phyloP scores from a whole-genome alignment of 2,113 vertebrate species.

The Eclectus roratus region DNA sequence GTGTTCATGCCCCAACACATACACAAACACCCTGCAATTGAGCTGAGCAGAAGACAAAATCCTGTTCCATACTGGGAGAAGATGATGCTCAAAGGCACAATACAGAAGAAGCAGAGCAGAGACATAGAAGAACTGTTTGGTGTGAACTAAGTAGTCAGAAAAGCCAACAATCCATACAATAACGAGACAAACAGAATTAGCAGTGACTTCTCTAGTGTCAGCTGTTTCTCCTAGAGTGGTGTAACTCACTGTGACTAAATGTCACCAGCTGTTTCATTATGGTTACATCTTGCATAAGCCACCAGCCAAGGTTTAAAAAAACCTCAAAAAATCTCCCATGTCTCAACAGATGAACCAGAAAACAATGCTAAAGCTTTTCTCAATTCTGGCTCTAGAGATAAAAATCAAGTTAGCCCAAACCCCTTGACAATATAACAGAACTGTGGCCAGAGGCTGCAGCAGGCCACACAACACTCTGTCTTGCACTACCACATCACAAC shows the following conservation, averaged over 20 bases:
- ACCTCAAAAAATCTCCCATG: accelerated
- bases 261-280: neutral
- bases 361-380: neutral
- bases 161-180: neutral
- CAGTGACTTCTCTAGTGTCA: neutral
- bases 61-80: neutral
- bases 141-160: neutral
- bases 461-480: neutral
- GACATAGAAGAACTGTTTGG: neutral
- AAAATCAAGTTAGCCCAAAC: neutral
- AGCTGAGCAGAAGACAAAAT: neutral
- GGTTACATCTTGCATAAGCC: neutral
- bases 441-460: neutral
- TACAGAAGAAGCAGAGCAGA: neutral
- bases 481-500: neutral
- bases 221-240: neutral
- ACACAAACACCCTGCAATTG: accelerated
- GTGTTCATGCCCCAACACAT: neutral
- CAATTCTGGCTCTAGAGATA: neutral
- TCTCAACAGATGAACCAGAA: neutral
- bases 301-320: neutral
- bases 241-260: neutral
- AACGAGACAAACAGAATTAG: neutral
- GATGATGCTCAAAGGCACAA: neutral
- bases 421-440: accelerated